Base-by-base conservation (phyloP, 2,797 vertebrate species). In the Acanthiza pusilla region DNA sequence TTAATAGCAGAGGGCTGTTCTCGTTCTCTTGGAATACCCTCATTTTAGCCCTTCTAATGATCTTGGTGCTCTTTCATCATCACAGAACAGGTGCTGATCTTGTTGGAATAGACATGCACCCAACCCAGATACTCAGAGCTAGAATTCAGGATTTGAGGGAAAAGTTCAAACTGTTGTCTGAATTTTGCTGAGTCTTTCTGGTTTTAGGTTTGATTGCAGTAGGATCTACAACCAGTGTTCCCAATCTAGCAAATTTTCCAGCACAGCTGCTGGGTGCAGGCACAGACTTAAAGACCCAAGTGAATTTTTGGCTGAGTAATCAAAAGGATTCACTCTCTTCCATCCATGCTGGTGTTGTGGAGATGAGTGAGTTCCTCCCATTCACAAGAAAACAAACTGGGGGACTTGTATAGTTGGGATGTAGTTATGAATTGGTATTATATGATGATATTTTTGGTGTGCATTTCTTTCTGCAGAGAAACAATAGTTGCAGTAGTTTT, bases 31-130 rank as follows among this genome's bases (percentile, higher is more conserved):
- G 48, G 47, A 57, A 4, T 85, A 30, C 26, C 34, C 21, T 67
- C 42, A 40, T 55, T 87, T 88, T 78, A 85, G 54, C 36, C 5
- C 10, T 72, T 40, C 42, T 77, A 51, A 67, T 75, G 68, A 40
- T 81, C n/a, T 54, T 40, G 22, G 25, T 54, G 47, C 23, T 86
- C 26, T 66, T 82, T 58, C 20, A 6, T 40, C 23, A 23, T 57
- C 1, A 0, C 21, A 6, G 40, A 81, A 62, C 0, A 7, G 8
- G 13, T 78, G 1, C 9, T 68, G 58, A 15, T 27, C 40, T 15
- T 66, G 75, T 75, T 26, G 21, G 43, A 79, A n/a, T 8, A 67
- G 45, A 18, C 7, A 6, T 53, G 7, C 8, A 74, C n/a, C 34
- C 34, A 77, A 38, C 17, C 6, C 25, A 74, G 21, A 53, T 65